These are phyloP conservation scores for Pangasius djambal DNA, from an alignment of 2,797 vertebrate genomes.

Conservation along the genomic window DNA sequence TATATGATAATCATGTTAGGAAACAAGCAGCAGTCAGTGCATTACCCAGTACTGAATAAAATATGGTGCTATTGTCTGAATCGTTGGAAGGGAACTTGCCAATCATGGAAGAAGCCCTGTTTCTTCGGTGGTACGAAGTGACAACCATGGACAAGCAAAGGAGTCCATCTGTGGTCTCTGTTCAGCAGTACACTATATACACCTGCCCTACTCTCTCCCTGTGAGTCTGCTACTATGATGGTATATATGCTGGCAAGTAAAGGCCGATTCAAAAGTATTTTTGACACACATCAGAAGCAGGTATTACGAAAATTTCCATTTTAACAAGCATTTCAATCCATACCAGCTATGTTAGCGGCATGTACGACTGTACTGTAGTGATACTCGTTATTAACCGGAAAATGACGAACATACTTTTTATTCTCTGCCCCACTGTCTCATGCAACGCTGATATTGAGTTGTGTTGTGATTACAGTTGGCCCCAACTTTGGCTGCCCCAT, in stretches of 20 bases:
- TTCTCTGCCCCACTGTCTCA: neutral
- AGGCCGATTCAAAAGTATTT: neutral
- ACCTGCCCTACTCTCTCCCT: neutral
- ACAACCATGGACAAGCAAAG: neutral
- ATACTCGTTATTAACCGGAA: neutral
- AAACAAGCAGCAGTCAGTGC: neutral
- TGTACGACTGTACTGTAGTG: neutral
- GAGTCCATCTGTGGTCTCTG: neutral
- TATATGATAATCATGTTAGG: neutral
- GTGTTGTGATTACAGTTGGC: neutral
- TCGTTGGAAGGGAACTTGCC: neutral
- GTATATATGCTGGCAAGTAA: neutral
- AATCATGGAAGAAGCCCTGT: neutral
- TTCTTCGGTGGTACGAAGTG: neutral
- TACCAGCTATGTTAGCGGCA: neutral
- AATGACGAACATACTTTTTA: neutral
- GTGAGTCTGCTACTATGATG: neutral
- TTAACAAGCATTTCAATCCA: neutral
- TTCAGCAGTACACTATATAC: neutral
- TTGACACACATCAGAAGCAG: neutral
- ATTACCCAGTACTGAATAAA: neutral
- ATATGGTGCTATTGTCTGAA: neutral
- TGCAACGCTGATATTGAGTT: neutral
- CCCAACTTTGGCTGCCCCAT: neutral
- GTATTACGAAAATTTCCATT: neutral